phyloP scores from a whole-genome alignment of 2,888 invertebrate genomes.

The Lasioglossum zephyrum region DNA sequence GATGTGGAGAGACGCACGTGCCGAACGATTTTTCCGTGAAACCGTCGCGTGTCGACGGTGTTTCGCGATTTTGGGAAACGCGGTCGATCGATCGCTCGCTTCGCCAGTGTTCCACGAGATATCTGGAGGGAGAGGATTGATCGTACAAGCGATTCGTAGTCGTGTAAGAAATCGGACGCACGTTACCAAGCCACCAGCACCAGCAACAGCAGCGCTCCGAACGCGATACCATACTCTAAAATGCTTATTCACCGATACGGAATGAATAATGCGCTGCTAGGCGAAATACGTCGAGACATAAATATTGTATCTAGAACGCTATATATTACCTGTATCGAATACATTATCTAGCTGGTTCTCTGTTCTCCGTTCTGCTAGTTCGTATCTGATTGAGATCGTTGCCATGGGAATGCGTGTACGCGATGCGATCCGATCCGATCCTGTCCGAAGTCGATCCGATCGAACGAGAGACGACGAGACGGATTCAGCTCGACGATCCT shows the following conservation, averaged over 20 bases:
- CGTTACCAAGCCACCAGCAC: neutral
- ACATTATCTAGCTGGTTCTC: slow-evolving; percentile 77
- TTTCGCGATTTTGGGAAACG: neutral
- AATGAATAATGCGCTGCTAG: slow-evolving; percentile 84
- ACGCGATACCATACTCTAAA: slow-evolving; percentile 79
- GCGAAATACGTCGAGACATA: slow-evolving; percentile 83
- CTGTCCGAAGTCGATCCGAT: slow-evolving; percentile 11
- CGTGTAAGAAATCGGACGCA: slow-evolving; percentile 18
- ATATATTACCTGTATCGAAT: slow-evolving; percentile 83
- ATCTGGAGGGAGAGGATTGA: neutral
- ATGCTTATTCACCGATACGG: slow-evolving; percentile 82
- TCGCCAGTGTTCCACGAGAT: neutral
- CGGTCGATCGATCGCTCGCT: neutral
- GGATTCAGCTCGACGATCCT: neutral
- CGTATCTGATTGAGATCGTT: slow-evolving; percentile 81
- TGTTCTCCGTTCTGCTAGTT: slow-evolving; percentile 69
- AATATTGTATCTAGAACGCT: slow-evolving; percentile 84
- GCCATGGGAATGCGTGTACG: slow-evolving; percentile 79
- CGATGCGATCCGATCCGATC: slow-evolving; percentile 54
- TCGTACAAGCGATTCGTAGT: slow-evolving; percentile 3
- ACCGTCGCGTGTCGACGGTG: neutral
- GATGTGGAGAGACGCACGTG: neutral
- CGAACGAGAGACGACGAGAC: neutral
- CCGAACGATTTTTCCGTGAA: neutral
- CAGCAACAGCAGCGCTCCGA: slow-evolving; percentile 32